Percentiles rank a stretch among this genome's conserved stretches.
Evolutionary conservation across 2,888 invertebrate genomes (phyloP).

Genomic region (Drymonia ruficornis): DNA sequence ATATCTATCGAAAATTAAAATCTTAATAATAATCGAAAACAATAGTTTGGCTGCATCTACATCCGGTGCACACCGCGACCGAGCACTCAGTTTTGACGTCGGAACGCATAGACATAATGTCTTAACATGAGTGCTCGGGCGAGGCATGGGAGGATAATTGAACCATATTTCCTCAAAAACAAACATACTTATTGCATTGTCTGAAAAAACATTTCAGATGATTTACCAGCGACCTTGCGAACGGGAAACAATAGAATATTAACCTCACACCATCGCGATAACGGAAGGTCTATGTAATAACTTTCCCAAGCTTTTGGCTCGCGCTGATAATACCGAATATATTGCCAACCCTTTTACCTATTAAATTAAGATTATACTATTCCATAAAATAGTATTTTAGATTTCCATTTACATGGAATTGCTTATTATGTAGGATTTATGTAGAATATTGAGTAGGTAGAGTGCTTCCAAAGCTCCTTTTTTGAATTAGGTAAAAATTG

Average conservation of each 20-base stretch:
- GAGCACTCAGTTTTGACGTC: too few species aligned
- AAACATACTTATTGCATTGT: neutral
- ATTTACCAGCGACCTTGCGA: constrained; percentile 28
- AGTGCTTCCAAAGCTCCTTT: too few species aligned
- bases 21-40: too few species aligned
- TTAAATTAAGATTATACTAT: constrained; percentile 18
- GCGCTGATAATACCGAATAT: constrained; percentile 39
- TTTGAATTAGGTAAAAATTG: too few species aligned
- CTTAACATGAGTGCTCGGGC: too few species aligned
- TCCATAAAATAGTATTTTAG: constrained; percentile 5
- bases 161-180: too few species aligned
- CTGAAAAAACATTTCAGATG: constrained; percentile 33
- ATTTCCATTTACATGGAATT: neutral
- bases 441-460: neutral
- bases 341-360: constrained; percentile 29
- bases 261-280: constrained; percentile 44
- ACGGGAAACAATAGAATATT: constrained; percentile 54
- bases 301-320: constrained; percentile 38
- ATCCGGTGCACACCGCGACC: too few species aligned
- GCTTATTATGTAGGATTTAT: neutral
- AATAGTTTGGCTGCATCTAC: too few species aligned
- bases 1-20: too few species aligned
- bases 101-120: too few species aligned
- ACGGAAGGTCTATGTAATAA: constrained; percentile 45
- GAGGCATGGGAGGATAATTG: too few species aligned